Conservation (phyloP, 2,113 vertebrate genomes). For the Amphiprion ocellaris region DNA sequence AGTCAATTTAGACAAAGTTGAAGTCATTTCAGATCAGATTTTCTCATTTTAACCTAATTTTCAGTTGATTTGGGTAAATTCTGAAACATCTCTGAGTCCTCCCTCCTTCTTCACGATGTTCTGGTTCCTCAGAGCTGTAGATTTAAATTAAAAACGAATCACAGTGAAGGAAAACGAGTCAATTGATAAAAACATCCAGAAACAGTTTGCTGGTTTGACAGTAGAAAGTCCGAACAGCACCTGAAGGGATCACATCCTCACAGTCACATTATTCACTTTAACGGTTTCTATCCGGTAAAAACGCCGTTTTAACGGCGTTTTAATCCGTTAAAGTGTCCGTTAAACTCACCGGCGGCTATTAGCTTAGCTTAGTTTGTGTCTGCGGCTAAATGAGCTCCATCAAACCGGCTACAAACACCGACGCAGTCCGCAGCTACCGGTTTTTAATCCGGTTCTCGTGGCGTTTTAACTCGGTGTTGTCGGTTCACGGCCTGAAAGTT, state of each 20-base stretch:
- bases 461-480: background rate
- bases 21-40: no score
- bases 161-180: no score
- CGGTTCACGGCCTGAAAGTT: accelerated
- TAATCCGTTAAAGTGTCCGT: accelerated
- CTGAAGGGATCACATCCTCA: background rate
- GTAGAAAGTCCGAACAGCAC: slow-evolving; percentile 3
- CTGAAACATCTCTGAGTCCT: no score
- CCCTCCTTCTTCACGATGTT: no score
- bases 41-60: no score
- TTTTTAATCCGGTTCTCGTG: background rate
- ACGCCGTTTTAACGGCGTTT: background rate
- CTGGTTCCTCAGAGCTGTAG: no score
- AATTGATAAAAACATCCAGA: no score
- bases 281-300: background rate
- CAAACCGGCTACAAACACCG: slow-evolving; percentile 7
- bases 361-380: background rate
- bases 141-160: no score
- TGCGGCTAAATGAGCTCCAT: background rate
- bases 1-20: no score
- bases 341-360: slow-evolving; percentile 36
- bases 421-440: background rate
- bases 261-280: no score
- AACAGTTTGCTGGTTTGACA: no score
- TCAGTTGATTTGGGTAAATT: no score